Conservation (phyloP, 2,797 vertebrate species). For the Sebastes dallii region DNA sequence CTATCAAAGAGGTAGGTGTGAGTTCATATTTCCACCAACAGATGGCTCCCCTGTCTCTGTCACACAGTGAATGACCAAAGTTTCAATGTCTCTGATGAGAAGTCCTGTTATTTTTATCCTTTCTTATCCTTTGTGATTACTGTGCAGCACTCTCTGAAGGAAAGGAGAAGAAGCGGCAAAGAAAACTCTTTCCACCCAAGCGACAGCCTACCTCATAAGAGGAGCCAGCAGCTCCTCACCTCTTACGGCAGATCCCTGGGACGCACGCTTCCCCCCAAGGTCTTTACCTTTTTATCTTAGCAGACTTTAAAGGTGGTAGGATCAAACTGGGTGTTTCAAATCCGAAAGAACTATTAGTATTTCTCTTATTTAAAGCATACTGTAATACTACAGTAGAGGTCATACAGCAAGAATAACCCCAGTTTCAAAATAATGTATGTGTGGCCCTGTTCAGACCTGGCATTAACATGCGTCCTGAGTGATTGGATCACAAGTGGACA, state of each 20-base stretch:
- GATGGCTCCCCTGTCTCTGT: not conserved
- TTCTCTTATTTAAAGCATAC: not conserved
- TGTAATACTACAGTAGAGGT: not conserved
- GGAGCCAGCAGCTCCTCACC: conserved; percentile 81
- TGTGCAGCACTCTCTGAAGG: conserved; percentile 89
- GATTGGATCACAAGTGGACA: too few relatives aligned
- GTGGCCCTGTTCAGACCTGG: too few relatives aligned
- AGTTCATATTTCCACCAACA: conserved; percentile 1
- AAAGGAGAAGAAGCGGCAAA: conserved; percentile 88
- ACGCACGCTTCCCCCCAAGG: conserved; percentile 85
- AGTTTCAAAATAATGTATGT: not conserved
- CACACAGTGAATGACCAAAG: not conserved
- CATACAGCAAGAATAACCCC: not conserved
- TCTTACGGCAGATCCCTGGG: conserved; percentile 88
- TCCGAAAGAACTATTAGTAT: not conserved
- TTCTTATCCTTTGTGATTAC: not conserved
- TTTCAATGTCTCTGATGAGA: not conserved
- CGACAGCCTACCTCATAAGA: conserved; percentile 88
- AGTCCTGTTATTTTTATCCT: not conserved
- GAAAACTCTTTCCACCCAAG: conserved; percentile 84
- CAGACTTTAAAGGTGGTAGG: not conserved
- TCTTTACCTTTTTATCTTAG: conserved; percentile 45
- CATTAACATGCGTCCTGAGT: too few relatives aligned
- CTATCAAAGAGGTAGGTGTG: conserved; percentile 78
- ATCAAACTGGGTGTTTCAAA: not conserved